phyloP scores from a whole-genome alignment of 2,888 invertebrate species.

The Oscheius sp. region DNA sequence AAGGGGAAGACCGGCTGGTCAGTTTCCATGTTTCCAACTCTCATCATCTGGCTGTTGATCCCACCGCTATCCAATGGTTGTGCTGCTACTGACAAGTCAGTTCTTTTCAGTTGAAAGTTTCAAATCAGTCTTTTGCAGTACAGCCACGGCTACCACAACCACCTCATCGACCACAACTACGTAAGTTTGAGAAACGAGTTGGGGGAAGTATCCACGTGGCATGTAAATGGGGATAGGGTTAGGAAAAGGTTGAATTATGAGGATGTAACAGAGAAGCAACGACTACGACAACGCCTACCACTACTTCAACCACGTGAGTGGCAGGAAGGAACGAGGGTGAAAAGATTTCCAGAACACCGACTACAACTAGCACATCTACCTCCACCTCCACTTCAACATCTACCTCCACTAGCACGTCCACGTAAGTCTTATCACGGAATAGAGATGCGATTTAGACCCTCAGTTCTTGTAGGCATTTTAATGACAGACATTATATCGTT shows the following conservation, averaged over 20 bases:
- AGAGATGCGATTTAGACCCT: too few relatives aligned
- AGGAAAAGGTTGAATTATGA: background rate
- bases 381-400: too few relatives aligned
- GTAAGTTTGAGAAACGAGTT: background rate
- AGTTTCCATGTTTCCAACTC: constrained; percentile 16
- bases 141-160: background rate
- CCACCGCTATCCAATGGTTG: constrained; percentile 19
- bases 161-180: constrained; percentile 4
- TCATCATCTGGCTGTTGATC: constrained; percentile 15
- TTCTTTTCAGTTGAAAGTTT: background rate
- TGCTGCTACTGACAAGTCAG: constrained; percentile 18
- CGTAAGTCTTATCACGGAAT: too few relatives aligned
- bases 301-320: background rate
- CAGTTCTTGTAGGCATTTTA: too few relatives aligned
- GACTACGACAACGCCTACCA: background rate
- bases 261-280: background rate
- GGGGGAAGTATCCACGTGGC: too few relatives aligned
- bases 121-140: background rate
- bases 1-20: background rate
- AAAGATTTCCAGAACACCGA: too few relatives aligned
- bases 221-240: too few relatives aligned
- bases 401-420: too few relatives aligned
- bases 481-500: too few relatives aligned
- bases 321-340: too few relatives aligned
- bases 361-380: too few relatives aligned